Evolutionary conservation across 1,140 invertebrate species (phyloP), one percentile per base, ranked within the genome.

Genomic region (Colletes latitarsis): DNA sequence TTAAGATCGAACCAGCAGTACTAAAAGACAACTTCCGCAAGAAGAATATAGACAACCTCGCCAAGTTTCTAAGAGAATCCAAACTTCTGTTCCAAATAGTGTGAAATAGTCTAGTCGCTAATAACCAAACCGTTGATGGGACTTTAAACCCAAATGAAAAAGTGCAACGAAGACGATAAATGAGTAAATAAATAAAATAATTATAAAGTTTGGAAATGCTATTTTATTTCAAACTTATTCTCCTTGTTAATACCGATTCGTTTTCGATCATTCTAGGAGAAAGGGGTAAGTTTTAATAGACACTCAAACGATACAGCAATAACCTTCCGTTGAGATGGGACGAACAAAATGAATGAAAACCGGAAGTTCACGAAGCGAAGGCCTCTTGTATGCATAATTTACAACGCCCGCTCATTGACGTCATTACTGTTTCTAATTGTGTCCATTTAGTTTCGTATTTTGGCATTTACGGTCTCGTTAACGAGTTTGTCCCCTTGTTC

Each of bases 401-500:
- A 4, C 30, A 2, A 12, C 30, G 6, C 17, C 6, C 5, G 17
- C 15, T 19, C 30, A n/a, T 69, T 55, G 30, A 12, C 64, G 10
- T 70, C 39, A 53, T 70, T 70, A 41, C 68, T 39, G 14, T 53
- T n/a, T n/a, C 68, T 70, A 70, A 70, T 70, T 57, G 68, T 19
- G 17, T 14, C n/a, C 64, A 49, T 67, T 67, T 19, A 17, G 19
- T 12, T 46, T 46, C 43, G 46, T 19, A 21, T 67, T 67, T 67
- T 21, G 46, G 6, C 43, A 5, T 10, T 67, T 52, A 17, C 41
- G 17, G 3, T 39, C 62, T 9, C 21, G 9, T 43, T 64, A 41
- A 43, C 62, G 15, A 41, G 39, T 15, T 14, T 14, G 39, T 41
- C n/a, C 63, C 3, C 3, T 66, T 66, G 63, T 46, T 10, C 63